A percentile compares a stretch with the other conserved stretches of the same genome.
phyloP scores from a whole-genome alignment of 1,140 invertebrate genomes.

The Amphibalanus amphitrite region DNA sequence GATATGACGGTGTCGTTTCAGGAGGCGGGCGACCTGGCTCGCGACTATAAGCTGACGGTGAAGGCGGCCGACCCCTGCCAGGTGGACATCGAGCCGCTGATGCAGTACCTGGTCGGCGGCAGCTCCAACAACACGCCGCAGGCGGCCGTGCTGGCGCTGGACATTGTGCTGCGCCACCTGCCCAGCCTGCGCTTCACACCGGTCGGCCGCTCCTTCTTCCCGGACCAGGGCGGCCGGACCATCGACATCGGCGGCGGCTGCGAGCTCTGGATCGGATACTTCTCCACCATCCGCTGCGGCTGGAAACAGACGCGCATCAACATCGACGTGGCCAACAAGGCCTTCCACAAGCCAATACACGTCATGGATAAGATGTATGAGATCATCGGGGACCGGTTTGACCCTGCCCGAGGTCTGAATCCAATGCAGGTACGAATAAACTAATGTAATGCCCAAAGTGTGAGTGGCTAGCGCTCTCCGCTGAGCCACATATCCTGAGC shows the following conservation, averaged over 20 bases:
- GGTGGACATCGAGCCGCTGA: background rate
- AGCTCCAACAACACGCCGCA: background rate
- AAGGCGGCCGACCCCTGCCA: background rate
- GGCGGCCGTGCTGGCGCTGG: conserved; percentile 2
- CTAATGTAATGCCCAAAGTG: too few relatives aligned
- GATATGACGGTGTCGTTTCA: background rate
- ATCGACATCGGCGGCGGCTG: conserved; percentile 5
- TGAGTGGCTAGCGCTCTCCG: too few relatives aligned
- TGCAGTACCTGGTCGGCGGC: background rate
- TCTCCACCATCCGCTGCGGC: background rate
- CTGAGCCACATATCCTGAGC: too few relatives aligned
- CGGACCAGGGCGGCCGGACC: background rate
- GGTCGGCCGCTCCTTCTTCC: conserved; percentile 2
- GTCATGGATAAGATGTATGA: background rate
- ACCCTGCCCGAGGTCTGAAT: background rate
- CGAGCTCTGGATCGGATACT: conserved; percentile 3
- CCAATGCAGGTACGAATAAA: background rate
- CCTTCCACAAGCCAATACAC: background rate
- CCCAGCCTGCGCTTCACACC: conserved; percentile 2
- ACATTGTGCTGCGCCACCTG: conserved; percentile 3
- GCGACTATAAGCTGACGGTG: background rate
- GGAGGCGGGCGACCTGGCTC: background rate
- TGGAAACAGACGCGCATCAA: conserved; percentile 5
- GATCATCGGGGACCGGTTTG: background rate
- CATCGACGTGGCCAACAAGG: conserved; percentile 3